These are phyloP conservation scores for Todus mexicanus DNA, from an alignment of 2,797 vertebrate genomes.

Conservation along the genomic window DNA sequence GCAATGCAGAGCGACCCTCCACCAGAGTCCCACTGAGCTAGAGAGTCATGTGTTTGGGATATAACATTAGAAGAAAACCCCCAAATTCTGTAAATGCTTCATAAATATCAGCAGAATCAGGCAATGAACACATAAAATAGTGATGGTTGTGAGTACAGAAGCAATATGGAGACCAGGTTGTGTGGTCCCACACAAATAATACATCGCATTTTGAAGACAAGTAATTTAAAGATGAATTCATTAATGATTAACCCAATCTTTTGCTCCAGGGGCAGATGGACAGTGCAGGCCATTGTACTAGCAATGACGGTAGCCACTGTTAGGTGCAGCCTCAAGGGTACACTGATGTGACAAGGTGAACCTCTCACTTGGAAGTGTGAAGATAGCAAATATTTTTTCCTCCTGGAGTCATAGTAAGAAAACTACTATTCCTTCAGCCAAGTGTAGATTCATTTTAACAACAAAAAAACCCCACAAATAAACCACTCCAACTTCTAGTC, in stretches of 20 bases:
- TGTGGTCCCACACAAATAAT: background rate
- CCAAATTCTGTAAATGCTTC: background rate
- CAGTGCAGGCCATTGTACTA: background rate
- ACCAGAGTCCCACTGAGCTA: background rate
- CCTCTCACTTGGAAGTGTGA: background rate
- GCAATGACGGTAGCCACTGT: background rate
- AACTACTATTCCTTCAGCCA: background rate
- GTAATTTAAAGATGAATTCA: background rate
- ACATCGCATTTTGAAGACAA: background rate
- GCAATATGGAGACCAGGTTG: background rate
- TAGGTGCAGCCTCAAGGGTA: background rate
- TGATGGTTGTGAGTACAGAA: background rate
- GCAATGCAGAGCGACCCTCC: background rate
- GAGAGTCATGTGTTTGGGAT: background rate
- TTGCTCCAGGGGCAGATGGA: background rate
- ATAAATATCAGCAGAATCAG: background rate
- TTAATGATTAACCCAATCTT: background rate
- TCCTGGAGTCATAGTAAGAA: background rate
- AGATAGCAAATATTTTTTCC: background rate
- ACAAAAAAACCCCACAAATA: background rate
- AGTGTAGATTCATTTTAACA: background rate
- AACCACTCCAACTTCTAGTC: background rate
- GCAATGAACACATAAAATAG: fast-evolving
- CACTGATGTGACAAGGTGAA: background rate
- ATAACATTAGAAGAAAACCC: background rate